A percentile compares a stretch with the other conserved stretches of the same genome.
phyloP scores from a whole-genome alignment of 2,113 vertebrate species.

The Orientallactaga bullata region DNA sequence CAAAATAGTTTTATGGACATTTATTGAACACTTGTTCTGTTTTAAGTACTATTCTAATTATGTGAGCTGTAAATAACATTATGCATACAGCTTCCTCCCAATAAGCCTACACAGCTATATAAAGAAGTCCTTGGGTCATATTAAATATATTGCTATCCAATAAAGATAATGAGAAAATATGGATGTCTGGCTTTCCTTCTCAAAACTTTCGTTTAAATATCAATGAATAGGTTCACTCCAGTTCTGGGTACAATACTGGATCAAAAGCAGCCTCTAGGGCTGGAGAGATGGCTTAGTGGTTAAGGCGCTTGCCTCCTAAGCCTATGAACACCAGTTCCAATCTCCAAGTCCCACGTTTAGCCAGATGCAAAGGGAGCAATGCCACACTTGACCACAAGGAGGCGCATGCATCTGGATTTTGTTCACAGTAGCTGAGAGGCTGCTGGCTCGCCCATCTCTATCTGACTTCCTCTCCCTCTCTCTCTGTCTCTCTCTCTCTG shows the following conservation, averaged over 20 bases:
- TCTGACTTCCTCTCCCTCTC: no score
- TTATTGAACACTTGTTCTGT: not conserved
- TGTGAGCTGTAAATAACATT: constrained; percentile 3
- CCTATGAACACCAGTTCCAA: no score
- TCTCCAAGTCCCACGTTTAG: no score
- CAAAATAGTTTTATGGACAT: not conserved
- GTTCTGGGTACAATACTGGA: not conserved
- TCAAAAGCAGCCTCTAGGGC: not conserved
- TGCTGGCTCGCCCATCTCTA: no score
- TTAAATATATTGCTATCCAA: constrained; percentile 4
- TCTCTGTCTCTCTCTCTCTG: no score
- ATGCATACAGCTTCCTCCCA: not conserved
- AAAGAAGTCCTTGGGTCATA: constrained; percentile 7
- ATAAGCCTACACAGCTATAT: not conserved
- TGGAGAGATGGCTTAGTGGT: no score
- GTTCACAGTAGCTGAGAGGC: no score
- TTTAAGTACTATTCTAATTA: constrained; percentile 37
- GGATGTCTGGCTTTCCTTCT: not conserved
- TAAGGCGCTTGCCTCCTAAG: no score
- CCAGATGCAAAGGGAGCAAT: no score
- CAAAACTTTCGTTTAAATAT: constrained; percentile 36
- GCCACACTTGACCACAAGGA: no score
- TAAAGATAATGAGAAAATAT: constrained; percentile 35
- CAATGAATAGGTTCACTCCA: not conserved
- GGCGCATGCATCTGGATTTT: no score